Base-by-base conservation (phyloP, 2,113 vertebrate species). In the Haemorhous mexicanus region DNA sequence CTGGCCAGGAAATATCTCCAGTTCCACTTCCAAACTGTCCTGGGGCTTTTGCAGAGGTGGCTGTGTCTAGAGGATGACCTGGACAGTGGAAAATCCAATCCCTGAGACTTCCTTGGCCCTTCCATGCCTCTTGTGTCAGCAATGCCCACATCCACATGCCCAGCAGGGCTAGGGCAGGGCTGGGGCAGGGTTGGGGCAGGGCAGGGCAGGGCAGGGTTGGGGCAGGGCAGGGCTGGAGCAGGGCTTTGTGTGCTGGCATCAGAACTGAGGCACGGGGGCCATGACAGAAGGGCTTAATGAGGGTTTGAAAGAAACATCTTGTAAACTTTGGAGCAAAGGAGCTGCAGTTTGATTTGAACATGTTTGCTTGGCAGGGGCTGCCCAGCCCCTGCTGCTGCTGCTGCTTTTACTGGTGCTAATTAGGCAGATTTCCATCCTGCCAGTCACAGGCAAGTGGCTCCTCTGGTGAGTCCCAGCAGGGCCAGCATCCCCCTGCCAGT, bases 301-400 rank as follows among this genome's bases (percentile, higher is more conserved):
- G 84, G 73, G 52, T 16, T 94, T 82, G 79, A 86, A 77, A 93
- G 87, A 39, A 96, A 93, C 92, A 89, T 91, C 93, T 94, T 94
- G 85, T 96, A 90, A 96, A 96, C 81, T 94, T 94, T 84, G 77
- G 73, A 96, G 91, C 62, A 52, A 85, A 90, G 82, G 33, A 81
- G 64, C 84, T 70, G 79, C 61, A 52, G 82, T 95, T 97, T 95
- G 82, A 83, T 93, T 39, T 39, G 86, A 87, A 90, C 89, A 74
- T 55, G 87, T 76, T 86, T 64, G 84, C 95, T 92, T 90, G 93
- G 95, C 92, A 95, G 91, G 92, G 91, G 77, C 91, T 87, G 75
- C 72, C 63, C 0, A 9, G 84, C 83, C 89, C 96, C 96, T 92
- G 92, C 95, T 91, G 91, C 78, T 92, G 91, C 89, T 80, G 86